Evolutionary conservation across 1,140 invertebrate genomes (phyloP).

Genomic region (Neodiprion pinetum): DNA sequence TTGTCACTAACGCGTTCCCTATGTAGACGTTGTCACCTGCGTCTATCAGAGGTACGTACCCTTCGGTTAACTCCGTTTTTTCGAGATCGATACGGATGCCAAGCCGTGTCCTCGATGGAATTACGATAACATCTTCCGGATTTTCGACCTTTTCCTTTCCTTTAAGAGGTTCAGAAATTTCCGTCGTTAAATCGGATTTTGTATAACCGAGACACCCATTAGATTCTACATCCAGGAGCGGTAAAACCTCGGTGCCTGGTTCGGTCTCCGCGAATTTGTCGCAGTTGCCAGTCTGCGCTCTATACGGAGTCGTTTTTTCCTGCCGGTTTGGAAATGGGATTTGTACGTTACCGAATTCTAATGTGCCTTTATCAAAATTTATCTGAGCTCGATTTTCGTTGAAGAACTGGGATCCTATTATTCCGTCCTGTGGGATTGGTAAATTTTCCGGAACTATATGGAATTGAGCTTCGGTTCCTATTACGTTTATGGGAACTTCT

Average conservation of each 20-base stretch:
- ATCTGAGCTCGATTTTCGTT: no score
- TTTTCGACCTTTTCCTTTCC: neutral
- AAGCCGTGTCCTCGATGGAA: constrained; percentile 16
- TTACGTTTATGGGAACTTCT: neutral
- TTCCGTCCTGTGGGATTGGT: no score
- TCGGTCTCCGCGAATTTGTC: neutral
- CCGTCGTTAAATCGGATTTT: neutral
- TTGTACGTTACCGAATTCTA: no score
- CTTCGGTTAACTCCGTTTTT: neutral
- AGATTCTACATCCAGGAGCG: neutral
- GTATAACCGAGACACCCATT: neutral
- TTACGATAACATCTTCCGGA: constrained; percentile 7
- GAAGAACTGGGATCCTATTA: no score
- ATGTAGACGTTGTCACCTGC: neutral
- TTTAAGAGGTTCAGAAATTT: neutral
- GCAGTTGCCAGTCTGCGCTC: neutral
- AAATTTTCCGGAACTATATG: no score
- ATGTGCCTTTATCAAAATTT: no score
- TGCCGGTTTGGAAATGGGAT: no score
- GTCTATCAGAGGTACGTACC: constrained; percentile 9
- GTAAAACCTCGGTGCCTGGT: neutral
- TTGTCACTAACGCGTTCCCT: constrained; percentile 4
- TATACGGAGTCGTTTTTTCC: no score
- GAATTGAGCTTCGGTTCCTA: neutral
- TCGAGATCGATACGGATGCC: neutral